Evolutionary conservation across 2,113 vertebrate species (phyloP).

Genomic region (Castor canadensis): DNA sequence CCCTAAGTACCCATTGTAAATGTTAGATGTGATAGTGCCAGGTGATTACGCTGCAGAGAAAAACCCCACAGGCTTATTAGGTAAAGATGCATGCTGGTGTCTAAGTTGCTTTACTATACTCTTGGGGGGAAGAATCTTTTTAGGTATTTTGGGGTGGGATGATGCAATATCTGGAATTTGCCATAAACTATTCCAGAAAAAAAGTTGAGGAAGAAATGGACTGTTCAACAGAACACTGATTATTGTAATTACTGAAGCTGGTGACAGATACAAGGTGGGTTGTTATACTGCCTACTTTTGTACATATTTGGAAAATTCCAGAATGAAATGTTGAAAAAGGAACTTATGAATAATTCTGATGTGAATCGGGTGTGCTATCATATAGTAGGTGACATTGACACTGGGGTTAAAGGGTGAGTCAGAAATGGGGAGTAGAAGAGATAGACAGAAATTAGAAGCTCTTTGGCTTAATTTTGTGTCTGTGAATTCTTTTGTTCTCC

Average conservation of each 20-base stretch:
- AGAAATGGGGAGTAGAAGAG: not conserved
- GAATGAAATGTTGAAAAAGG: not conserved
- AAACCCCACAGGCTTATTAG: not conserved
- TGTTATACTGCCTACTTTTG: not conserved
- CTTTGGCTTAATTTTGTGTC: constrained; percentile 4
- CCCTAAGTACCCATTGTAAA: not conserved
- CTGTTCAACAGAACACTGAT: not conserved
- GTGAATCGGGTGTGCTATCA: not conserved
- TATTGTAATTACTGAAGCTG: not conserved
- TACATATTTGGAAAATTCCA: not conserved
- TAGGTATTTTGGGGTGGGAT: not conserved
- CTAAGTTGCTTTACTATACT: not conserved
- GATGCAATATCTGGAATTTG: not conserved
- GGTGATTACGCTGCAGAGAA: not conserved
- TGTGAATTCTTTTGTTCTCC: constrained; percentile 34
- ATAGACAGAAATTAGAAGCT: not conserved
- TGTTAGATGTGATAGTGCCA: not conserved
- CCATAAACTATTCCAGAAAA: not conserved
- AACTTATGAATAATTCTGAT: not conserved
- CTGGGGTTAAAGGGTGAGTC: not conserved
- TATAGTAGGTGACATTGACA: not conserved
- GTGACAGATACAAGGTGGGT: not conserved
- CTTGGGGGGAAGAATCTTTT: not conserved
- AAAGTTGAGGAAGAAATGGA: not conserved
- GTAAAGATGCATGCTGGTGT: not conserved